These are phyloP conservation scores for Phataginus tetradactyla DNA, from an alignment of 2,797 vertebrate genomes.

Conservation along the genomic window DNA sequence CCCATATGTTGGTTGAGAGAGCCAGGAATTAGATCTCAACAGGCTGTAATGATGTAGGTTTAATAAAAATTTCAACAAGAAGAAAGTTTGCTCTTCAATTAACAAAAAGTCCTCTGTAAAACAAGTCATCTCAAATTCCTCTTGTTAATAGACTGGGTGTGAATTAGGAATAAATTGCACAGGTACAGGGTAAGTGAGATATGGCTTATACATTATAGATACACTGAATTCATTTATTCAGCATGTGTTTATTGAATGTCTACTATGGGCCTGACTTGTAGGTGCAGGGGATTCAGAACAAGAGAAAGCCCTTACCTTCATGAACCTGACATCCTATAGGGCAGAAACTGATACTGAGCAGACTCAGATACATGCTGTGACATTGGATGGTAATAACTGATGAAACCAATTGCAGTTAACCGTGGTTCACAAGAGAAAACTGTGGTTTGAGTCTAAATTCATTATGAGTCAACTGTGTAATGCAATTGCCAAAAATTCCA, in stretches of 20 bases:
- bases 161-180: background rate
- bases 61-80: background rate
- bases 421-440: background rate
- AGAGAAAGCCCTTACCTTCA: background rate
- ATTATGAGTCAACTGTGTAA: background rate
- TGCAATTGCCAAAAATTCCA: background rate
- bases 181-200: background rate
- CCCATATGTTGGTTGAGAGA: background rate
- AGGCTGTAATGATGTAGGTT: background rate
- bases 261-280: background rate
- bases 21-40: background rate
- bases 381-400: background rate
- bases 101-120: slow-evolving; percentile 9
- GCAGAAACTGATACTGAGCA: background rate
- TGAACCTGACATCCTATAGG: background rate
- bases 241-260: background rate
- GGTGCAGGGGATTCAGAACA: background rate
- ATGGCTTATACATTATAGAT: background rate
- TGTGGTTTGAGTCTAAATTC: slow-evolving; percentile 16
- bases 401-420: background rate
- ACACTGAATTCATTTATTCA: background rate
- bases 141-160: background rate
- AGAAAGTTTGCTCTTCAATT: slow-evolving; percentile 10
- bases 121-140: background rate
- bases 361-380: background rate